Base-by-base conservation (phyloP, 2,888 invertebrate species). In the Pediacus dermestoides region DNA sequence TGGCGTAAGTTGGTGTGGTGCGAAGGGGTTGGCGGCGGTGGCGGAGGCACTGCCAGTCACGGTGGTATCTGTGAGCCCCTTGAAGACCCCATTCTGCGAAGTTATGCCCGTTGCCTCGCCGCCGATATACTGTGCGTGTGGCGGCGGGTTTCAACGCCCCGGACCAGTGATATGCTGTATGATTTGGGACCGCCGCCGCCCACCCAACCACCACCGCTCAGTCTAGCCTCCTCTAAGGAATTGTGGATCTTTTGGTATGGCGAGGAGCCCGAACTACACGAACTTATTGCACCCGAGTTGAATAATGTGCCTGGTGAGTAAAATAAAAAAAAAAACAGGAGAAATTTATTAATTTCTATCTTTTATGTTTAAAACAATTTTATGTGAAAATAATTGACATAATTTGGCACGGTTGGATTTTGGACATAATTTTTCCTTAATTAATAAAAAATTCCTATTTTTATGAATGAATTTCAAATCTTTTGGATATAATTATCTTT, bases 201-300 rank as follows among this genome's bases (percentile, higher is more conserved):
- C 38, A 67, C 64, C 30, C 66, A 71, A 61, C 74, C 71, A 64
- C 85, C 85, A 64, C 87, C 88, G 52, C 79, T 89, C 60, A 85
- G 87, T 58, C 77, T 89, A 58, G 81, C 85, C 67, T 85, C 88
- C 63, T 85, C 89, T 70, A 97, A 96, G 76, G 97, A 99, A 72
- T 80, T 99, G 46, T 99, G 97, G 97, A 89, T 99, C 70, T 99
- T 99, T 77, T 99, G 97, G 97, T 99, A 97, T 74, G 95, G 95
- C 64, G 94, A 95, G 70, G 92, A 93, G 71, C 93, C 93, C 39
- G 90, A 92, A 72, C 79, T 93, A 50, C 81, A 79, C 61, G 85
- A 85, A 44, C 76, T 92, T 61, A 85, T 92, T 57, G 83, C 88
- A 43, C 82, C 85, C 8, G 91, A 93, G 67, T 80, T 94, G 52